These are phyloP conservation scores for Sarcophaga bullata DNA, from an alignment of 1,140 invertebrate genomes.

Conservation along the genomic window DNA sequence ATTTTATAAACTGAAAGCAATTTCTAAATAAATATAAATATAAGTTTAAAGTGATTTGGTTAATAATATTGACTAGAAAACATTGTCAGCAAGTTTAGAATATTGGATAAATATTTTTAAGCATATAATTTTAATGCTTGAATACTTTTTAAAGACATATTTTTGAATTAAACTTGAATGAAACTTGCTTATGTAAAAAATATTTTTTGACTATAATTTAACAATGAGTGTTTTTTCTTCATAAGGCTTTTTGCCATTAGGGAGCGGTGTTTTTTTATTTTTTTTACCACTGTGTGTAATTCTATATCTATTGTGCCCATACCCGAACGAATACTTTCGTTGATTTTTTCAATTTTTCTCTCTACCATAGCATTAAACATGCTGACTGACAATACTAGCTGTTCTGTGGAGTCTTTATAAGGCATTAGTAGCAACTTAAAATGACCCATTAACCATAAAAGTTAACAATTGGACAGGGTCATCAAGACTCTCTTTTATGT, in stretches of 20 bases:
- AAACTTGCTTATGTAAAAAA: too few relatives aligned
- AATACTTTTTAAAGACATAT: too few relatives aligned
- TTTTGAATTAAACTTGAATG: too few relatives aligned
- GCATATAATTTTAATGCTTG: too few relatives aligned
- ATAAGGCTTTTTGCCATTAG: background rate
- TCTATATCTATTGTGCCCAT: background rate
- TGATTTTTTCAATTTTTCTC: background rate
- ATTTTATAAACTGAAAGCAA: too few relatives aligned
- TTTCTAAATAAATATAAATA: too few relatives aligned
- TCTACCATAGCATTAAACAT: background rate
- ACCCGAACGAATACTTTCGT: background rate
- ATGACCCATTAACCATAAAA: constrained; percentile 11
- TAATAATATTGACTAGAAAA: too few relatives aligned
- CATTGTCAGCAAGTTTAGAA: too few relatives aligned
- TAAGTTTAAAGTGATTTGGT: too few relatives aligned
- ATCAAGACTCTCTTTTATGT: background rate
- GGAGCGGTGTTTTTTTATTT: constrained; percentile 19
- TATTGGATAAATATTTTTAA: too few relatives aligned
- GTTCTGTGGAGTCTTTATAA: background rate
- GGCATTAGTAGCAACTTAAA: constrained; percentile 9
- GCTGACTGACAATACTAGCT: background rate
- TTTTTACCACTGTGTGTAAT: background rate
- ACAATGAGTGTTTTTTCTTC: too few relatives aligned
- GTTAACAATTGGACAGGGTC: constrained; percentile 7
- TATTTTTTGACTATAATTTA: too few relatives aligned